phyloP scores from a whole-genome alignment of 2,888 invertebrate species.

The Napeogenes inachia region DNA sequence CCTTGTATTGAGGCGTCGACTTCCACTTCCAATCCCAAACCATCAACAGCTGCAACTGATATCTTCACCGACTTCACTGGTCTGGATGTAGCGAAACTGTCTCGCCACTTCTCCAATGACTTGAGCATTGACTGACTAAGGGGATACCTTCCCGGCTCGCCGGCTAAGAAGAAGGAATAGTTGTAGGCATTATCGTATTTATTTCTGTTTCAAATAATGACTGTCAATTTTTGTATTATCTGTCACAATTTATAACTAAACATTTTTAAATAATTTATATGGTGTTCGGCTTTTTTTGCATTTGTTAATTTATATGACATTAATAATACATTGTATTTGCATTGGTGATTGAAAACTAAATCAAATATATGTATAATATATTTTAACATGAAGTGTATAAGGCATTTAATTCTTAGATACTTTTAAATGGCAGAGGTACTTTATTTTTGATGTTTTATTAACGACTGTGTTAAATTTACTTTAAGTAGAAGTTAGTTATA shows the following conservation, averaged over 20 bases:
- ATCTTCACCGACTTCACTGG: conserved; percentile 72
- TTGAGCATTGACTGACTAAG: conserved; percentile 75
- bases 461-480: no score
- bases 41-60: conserved; percentile 54
- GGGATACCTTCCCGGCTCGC: conserved; percentile 66
- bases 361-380: no score
- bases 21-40: conserved; percentile 47
- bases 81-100: conserved; percentile 66
- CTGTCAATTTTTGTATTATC: background rate
- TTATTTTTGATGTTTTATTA: no score
- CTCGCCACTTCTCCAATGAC: conserved; percentile 71
- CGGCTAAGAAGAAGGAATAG: conserved; percentile 43
- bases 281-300: no score
- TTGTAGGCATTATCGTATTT: background rate
- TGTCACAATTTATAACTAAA: background rate
- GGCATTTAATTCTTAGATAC: no score
- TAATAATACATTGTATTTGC: no score
- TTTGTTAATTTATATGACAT: no score
- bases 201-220: no score
- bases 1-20: conserved; percentile 47
- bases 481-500: no score
- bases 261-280: background rate
- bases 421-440: no score
- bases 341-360: no score
- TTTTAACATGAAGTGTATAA: no score